Conservation (phyloP, 2,113 vertebrate species). For the Hemibagrus wyckioides region DNA sequence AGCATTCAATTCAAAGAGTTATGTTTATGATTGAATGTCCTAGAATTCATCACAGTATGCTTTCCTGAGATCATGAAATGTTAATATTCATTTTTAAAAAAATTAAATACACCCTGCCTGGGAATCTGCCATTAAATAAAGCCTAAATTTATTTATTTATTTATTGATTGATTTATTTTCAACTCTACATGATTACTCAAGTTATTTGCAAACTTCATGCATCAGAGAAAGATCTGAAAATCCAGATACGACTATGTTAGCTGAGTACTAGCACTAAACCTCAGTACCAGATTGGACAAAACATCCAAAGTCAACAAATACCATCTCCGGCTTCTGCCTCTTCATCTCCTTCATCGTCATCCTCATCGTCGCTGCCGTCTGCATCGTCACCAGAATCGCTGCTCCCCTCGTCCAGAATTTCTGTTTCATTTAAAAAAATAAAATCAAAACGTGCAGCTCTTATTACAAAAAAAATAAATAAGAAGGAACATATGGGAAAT, state of each 20-base stretch:
- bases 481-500: neutral
- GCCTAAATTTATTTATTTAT: too few relatives aligned
- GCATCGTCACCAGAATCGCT: slow-evolving; percentile 88
- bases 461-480: too few relatives aligned
- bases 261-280: neutral
- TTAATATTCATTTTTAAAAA: too few relatives aligned
- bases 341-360: slow-evolving; percentile 79
- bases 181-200: too few relatives aligned
- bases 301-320: slow-evolving; percentile 3
- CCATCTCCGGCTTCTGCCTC: slow-evolving; percentile 70
- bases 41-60: neutral
- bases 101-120: too few relatives aligned
- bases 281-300: neutral
- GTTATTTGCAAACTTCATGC: neutral
- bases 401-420: slow-evolving; percentile 96
- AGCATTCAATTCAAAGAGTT: neutral
- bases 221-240: neutral
- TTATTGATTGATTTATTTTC: too few relatives aligned
- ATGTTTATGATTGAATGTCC: neutral
- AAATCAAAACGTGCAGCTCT: neutral
- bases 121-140: too few relatives aligned
- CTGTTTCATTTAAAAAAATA: slow-evolving; percentile 62
- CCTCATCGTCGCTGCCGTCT: slow-evolving; percentile 85
- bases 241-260: neutral
- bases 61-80: neutral